Evolutionary conservation across 1,140 invertebrate species (phyloP).

Genomic region (Atta texana): DNA sequence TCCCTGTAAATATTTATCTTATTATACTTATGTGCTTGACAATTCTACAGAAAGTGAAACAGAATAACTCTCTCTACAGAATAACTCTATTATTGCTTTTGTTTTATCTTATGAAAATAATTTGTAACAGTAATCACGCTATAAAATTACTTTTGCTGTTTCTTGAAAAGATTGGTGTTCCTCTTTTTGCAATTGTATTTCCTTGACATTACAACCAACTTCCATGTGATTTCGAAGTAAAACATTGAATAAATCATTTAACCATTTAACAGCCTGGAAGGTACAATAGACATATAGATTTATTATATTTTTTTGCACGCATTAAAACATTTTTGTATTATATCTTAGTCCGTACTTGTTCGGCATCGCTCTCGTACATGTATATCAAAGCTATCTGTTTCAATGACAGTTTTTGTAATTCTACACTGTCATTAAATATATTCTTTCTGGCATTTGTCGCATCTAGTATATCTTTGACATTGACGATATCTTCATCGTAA

Average conservation of each 20-base stretch:
- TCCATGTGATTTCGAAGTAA: slow-evolving; percentile 90
- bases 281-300: background rate
- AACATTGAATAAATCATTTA: slow-evolving; percentile 91
- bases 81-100: background rate
- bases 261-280: slow-evolving; percentile 90
- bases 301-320: slow-evolving; percentile 20
- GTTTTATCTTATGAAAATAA: background rate
- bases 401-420: slow-evolving; percentile 91
- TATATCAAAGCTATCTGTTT: slow-evolving; percentile 92
- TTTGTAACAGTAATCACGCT: background rate
- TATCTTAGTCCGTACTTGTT: slow-evolving; percentile 83
- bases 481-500: slow-evolving; percentile 90
- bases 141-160: slow-evolving; percentile 88
- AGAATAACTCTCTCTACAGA: background rate
- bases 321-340: slow-evolving; percentile 14
- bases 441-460: slow-evolving; percentile 89
- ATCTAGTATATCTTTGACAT: slow-evolving; percentile 90
- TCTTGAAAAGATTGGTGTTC: slow-evolving; percentile 92
- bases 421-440: slow-evolving; percentile 90
- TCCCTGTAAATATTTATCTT: slow-evolving; percentile 86
- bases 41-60: background rate
- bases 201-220: slow-evolving; percentile 90
- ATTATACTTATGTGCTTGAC: background rate
- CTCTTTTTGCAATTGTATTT: slow-evolving; percentile 92
- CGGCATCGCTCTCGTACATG: slow-evolving; percentile 91